A percentile compares a stretch with the other conserved stretches of the same genome.
phyloP scores from a whole-genome alignment of 2,113 vertebrate species.

The Urocolius indicus region DNA sequence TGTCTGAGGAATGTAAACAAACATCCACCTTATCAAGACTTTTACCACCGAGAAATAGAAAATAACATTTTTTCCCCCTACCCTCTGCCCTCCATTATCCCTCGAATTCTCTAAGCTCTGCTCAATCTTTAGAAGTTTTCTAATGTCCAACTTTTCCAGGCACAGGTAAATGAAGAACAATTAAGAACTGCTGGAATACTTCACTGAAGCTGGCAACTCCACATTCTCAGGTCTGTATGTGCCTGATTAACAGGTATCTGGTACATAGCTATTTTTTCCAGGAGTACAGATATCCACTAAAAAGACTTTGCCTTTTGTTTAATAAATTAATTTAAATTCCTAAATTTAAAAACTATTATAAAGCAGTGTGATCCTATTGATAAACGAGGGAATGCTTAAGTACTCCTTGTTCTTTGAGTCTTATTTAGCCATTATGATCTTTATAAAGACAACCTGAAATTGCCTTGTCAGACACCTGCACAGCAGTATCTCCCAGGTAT shows the following conservation, averaged over 20 bases:
- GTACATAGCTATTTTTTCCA: not conserved
- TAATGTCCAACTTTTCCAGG: not conserved
- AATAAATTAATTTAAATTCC: not conserved
- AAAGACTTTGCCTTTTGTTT: not conserved
- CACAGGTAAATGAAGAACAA: not conserved
- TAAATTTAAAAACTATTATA: not conserved
- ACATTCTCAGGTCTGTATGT: not conserved
- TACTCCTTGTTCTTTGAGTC: not conserved
- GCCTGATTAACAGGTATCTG: not conserved
- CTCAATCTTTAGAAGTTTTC: not conserved
- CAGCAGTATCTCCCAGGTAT: not conserved
- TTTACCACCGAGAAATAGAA: conserved; percentile 32
- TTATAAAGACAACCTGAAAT: not conserved
- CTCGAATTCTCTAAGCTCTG: not conserved
- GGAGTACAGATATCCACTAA: not conserved
- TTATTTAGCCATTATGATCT: not conserved
- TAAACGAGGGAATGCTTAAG: not conserved
- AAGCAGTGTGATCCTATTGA: not conserved
- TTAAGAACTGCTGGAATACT: not conserved
- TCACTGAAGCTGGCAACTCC: not conserved
- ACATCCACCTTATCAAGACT: conserved; percentile 13
- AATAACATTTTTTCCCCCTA: not conserved
- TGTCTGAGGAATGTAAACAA: conserved; percentile 45
- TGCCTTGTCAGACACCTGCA: not conserved
- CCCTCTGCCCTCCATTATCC: not conserved